Evolutionary conservation across 1,140 invertebrate genomes (phyloP), one percentile per base, ranked within the genome.

Genomic region (Phymorhynchus buccinoides): DNA sequence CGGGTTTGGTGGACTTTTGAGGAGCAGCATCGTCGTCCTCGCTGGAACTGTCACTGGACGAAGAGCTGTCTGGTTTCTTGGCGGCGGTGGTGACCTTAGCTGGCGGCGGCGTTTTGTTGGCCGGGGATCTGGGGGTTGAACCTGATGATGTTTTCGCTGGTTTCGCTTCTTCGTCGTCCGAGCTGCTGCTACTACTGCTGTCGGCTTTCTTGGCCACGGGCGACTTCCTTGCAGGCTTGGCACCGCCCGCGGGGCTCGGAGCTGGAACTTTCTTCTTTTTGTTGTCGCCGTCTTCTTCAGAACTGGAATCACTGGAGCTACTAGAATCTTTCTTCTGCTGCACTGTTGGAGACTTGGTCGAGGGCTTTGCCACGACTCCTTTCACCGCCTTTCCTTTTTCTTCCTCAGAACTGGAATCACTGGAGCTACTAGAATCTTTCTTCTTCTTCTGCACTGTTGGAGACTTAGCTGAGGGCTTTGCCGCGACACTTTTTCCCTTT

Each of bases 1-100:
- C 71, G 27, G 78, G 30, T 37, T 78, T 86, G 12, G 52, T 30
- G 66, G 92, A 91, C 73, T 91, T 91, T n/a, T n/a, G n/a, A n/a
- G n/a, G n/a, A 32, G 83, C 71, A 77, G 87, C 86, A 66, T 92
- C 91, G 66, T 86, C 85, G 83, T 87, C 80, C 30, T 84, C 86
- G 84, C 89, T 89, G 32, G 85, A 87, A 44, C 84, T 86, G 80
- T 41, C 48, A 73, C 80, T 85, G 35, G 80, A 82, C 3, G 37
- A 48, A 12, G 41, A 68, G n/a, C 41, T 41, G 30, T 52, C 48
- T 42, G 84, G 84, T 85, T 68, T 84, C 62, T 56, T 42, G 62
- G n/a, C 14, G 1, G 42, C 73, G 68, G 22, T 9, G 62, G 32
- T 1, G 62, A 27, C 22, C 9, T 84, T 42, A 1, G 18, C 1